Evolutionary conservation across 2,113 vertebrate species (phyloP).

Genomic region (Cavia aperea): DNA sequence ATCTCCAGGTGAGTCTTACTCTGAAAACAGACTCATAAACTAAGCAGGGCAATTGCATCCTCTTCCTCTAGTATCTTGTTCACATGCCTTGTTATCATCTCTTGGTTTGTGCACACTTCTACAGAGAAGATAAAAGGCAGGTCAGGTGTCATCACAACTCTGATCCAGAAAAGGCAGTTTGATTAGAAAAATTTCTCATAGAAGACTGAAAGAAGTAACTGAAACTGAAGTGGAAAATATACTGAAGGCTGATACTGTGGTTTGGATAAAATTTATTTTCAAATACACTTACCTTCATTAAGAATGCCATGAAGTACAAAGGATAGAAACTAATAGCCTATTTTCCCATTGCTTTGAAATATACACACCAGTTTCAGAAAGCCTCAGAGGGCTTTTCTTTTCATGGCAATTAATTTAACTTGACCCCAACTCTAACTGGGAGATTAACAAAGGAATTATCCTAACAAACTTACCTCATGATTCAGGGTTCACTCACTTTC

Average conservation of each 20-base stretch:
- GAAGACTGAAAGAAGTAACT: background rate
- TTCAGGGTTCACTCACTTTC: background rate
- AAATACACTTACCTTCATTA: constrained; percentile 15
- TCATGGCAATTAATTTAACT: background rate
- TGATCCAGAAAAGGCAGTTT: background rate
- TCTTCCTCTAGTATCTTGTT: background rate
- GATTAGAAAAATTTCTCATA: constrained; percentile 21
- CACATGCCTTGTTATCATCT: constrained; percentile 31
- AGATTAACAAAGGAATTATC: background rate
- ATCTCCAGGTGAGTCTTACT: background rate
- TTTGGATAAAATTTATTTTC: background rate
- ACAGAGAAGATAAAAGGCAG: background rate
- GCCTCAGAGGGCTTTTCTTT: background rate
- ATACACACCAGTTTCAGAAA: background rate
- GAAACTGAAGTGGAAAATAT: constrained; percentile 8
- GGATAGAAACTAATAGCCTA: background rate
- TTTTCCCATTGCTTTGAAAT: background rate
- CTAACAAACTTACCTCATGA: background rate
- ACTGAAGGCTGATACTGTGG: constrained; percentile 9
- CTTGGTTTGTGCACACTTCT: background rate
- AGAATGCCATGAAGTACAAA: background rate
- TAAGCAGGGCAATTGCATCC: background rate
- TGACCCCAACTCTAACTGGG: background rate
- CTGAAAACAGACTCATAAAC: constrained; percentile 9
- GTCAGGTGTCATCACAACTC: background rate